A percentile compares a stretch with the other conserved stretches of the same genome.
phyloP scores from a whole-genome alignment of 2,797 vertebrate species.

The Peromyscus melanophrys region DNA sequence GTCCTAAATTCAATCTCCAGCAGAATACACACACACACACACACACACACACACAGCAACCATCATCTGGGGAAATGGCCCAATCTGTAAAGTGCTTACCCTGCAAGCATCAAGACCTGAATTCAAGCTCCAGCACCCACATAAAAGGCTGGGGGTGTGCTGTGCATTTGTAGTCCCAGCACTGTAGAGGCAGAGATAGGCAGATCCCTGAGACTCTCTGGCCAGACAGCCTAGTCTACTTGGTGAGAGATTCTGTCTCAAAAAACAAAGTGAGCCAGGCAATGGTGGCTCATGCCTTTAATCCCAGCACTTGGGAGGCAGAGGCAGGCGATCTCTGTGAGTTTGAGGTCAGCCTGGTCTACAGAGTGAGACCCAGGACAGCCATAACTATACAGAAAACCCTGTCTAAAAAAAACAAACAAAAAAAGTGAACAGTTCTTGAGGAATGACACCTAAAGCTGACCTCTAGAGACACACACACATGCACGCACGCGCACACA shows the following conservation, averaged over 20 bases:
- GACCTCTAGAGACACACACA: neutral
- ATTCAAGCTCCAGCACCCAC: neutral
- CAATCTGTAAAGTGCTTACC: neutral
- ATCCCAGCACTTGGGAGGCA: neutral
- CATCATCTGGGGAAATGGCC: neutral
- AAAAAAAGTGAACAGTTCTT: neutral
- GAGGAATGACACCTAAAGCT: neutral
- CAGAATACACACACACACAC: neutral
- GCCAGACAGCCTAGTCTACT: neutral
- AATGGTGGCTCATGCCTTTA: neutral
- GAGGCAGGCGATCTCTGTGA: neutral
- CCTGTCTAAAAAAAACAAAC: neutral
- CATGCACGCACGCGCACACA: neutral
- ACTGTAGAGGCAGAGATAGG: neutral
- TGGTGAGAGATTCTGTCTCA: neutral
- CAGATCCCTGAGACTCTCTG: neutral
- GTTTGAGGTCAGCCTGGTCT: neutral
- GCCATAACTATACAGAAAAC: neutral
- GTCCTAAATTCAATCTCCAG: neutral
- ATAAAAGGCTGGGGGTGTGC: neutral
- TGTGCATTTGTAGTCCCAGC: neutral
- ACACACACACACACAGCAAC: neutral
- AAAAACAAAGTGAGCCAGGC: neutral
- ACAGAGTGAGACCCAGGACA: neutral
- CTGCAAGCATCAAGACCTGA: neutral